Evolutionary conservation across 2,888 invertebrate genomes (phyloP).

Genomic region (Microctonus hyperodae): DNA sequence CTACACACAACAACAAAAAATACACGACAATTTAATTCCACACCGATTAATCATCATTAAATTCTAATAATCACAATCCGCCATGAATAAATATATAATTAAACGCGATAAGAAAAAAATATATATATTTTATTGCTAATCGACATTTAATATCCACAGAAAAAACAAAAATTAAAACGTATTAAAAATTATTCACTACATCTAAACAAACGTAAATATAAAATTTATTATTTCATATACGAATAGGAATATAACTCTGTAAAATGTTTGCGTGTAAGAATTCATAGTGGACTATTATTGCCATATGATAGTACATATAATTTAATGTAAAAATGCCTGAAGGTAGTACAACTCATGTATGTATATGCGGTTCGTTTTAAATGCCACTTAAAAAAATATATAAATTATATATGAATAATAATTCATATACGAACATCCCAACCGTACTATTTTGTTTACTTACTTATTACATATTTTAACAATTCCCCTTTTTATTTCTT

Average conservation of each 20-base stretch:
- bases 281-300: constrained; percentile 14
- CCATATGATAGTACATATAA: neutral
- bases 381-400: too few relatives aligned
- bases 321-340: neutral
- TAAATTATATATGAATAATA: too few relatives aligned
- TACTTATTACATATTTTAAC: too few relatives aligned
- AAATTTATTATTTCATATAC: neutral
- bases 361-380: neutral
- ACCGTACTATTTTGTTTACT: too few relatives aligned
- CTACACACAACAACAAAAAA: constrained; percentile 62
- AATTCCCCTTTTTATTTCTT: too few relatives aligned
- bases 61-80: neutral
- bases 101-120: neutral
- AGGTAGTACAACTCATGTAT: neutral
- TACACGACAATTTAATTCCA: too few relatives aligned
- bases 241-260: neutral
- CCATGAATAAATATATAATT: neutral
- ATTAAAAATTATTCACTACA: neutral
- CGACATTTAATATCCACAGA: neutral
- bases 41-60: too few relatives aligned
- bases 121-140: neutral
- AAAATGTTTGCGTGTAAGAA: neutral
- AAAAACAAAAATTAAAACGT: too few relatives aligned
- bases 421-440: too few relatives aligned
- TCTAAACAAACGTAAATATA: neutral